Percentiles rank a stretch among this genome's conserved stretches.
Conservation (phyloP, 2,113 vertebrate species). For the Myotis davidii region DNA sequence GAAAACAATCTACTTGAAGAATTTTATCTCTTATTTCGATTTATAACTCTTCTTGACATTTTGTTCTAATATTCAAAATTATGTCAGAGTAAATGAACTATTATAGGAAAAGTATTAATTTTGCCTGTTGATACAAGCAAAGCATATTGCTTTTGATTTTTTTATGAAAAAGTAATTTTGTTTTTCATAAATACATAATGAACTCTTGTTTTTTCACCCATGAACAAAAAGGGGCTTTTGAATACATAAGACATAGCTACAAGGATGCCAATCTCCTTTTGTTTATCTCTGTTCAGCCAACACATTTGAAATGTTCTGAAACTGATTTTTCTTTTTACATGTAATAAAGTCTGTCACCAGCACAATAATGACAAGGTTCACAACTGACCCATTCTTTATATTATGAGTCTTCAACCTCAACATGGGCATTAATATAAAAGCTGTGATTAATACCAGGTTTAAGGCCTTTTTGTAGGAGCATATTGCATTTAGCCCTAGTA, state of each 20-base stretch:
- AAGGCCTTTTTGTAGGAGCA: background rate
- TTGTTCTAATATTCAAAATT: conserved; percentile 55
- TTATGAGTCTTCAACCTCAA: background rate
- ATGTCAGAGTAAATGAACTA: conserved; percentile 56
- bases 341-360: conserved; percentile 34
- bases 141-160: conserved; percentile 76
- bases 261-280: background rate
- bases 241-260: background rate
- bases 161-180: conserved; percentile 77
- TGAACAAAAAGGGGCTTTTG: conserved; percentile 17
- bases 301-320: conserved; percentile 55
- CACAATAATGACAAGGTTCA: conserved; percentile 45
- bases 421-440: background rate
- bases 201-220: conserved; percentile 36
- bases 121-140: conserved; percentile 67
- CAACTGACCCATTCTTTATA: background rate
- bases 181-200: conserved; percentile 72
- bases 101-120: conserved; percentile 65
- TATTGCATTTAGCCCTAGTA: background rate
- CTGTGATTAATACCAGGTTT: background rate
- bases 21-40: conserved; percentile 62
- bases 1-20: conserved; percentile 70
- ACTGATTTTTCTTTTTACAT: conserved; percentile 31
- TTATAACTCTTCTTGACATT: conserved; percentile 53
- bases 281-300: conserved; percentile 40